Percentiles rank a stretch among this genome's conserved stretches.
These are phyloP conservation scores for Coilia nasus DNA, from an alignment of 2,797 vertebrate species.

Conservation along the genomic window DNA sequence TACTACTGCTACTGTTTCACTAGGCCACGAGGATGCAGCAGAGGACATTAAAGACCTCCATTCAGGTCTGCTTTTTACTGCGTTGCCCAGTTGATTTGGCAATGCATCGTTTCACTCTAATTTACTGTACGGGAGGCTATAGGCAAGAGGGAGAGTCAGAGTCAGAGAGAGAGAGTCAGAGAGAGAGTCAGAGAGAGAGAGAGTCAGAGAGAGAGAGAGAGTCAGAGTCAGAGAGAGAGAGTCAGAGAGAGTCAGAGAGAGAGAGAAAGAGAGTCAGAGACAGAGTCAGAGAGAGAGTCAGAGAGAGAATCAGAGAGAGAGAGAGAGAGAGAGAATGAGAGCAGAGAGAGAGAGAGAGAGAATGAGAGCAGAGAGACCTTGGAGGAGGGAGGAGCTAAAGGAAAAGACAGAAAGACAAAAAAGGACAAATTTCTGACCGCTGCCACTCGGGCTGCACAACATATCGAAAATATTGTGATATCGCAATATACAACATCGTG, in stretches of 20 bases:
- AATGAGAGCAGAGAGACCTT: not conserved
- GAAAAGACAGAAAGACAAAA: no score
- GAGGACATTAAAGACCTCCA: constrained; percentile 21
- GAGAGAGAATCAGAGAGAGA: not conserved
- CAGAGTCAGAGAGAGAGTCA: no score
- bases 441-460: no score
- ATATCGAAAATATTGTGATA: no score
- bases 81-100: constrained; percentile 3
- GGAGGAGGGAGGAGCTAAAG: no score
- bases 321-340: not conserved
- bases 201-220: not conserved
- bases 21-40: not conserved
- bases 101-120: constrained; percentile 15
- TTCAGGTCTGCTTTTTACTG: not conserved
- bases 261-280: no score
- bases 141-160: not conserved
- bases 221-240: not conserved
- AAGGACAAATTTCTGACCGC: no score
- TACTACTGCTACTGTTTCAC: not conserved
- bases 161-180: not conserved
- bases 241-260: no score
- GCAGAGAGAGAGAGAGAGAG: not conserved
- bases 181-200: not conserved
- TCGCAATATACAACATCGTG: no score
- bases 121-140: not conserved